Percentiles rank a stretch among this genome's conserved stretches.
These are phyloP conservation scores for Chironomus tentans DNA, from an alignment of 2,888 invertebrate species.

Conservation along the genomic window DNA sequence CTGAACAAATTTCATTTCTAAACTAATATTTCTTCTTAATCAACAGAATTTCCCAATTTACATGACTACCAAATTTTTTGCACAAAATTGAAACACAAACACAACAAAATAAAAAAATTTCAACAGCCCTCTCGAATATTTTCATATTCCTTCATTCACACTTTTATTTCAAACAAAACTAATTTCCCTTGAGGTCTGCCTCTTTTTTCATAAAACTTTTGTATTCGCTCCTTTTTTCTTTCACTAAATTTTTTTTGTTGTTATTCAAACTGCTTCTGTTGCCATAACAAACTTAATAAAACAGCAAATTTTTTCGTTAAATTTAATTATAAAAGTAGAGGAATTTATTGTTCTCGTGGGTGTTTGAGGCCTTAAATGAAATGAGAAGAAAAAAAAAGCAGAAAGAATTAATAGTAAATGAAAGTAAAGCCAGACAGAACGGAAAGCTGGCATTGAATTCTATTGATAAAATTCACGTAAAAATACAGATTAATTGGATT, in stretches of 20 bases:
- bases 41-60: too few species aligned
- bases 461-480: not conserved
- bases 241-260: not conserved
- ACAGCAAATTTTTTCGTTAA: not conserved
- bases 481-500: not conserved
- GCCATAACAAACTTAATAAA: not conserved
- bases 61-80: too few species aligned
- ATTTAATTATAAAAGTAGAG: constrained; percentile 12
- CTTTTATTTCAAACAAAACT: not conserved
- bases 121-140: not conserved
- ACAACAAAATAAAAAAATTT: not conserved
- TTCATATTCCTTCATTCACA: too few species aligned
- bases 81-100: not conserved
- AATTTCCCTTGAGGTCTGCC: constrained; percentile 4
- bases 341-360: constrained; percentile 10
- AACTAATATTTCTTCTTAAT: too few species aligned
- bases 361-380: not conserved
- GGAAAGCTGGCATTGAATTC: too few species aligned
- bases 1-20: too few species aligned
- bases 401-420: not conserved
- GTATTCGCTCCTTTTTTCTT: not conserved
- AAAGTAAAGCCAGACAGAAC: too few species aligned
- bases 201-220: not conserved
- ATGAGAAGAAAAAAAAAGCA: not conserved
- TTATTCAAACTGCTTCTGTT: not conserved